Evolutionary conservation across 2,888 invertebrate genomes (phyloP), one percentile per base, ranked within the genome.

Genomic region (Chalcosyrphus nemorum): DNA sequence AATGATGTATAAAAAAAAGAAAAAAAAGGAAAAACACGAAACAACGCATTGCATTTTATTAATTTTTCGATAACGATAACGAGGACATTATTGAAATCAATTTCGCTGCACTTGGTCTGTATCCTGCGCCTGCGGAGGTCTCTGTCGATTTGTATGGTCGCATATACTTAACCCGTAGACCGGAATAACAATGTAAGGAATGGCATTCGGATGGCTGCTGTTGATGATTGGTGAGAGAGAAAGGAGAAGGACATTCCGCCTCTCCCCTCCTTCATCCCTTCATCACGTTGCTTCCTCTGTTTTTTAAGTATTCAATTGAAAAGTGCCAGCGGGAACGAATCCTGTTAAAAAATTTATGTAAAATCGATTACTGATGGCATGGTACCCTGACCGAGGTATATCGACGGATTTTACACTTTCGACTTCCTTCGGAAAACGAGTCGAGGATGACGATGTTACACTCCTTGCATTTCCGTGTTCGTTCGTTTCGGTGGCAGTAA

Each of bases 51-150:
- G 82, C 38, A 63, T 84, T 65, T 82, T 78, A 78, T 82, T 78
- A 82, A 82, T 82, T 82, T 82, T 68, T 72, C 78, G 82, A 82
- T 82, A 82, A 80, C 78, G 78, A 78, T 78, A 65, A 82, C 81
- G 82, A 82, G 77, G 61, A 82, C 78, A 78, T 82, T 82, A 82
- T 82, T 78, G 61, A 78, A 82, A 82, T 82, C 82, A 82, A 82
- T 82, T 82, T 78, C 41, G 56, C 27, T 78, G 72, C 66, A 68
- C 35, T 24, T 65, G 50, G 52, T 57, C 68, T 50, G 71, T 52
- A 47, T 19, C 47, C 47, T 17, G 13, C 27, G 19, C n/a, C 70
- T 32, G n/a, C n/a, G 45, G 35, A 21, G 63, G 61, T 70, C 41
- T 17, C 24, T 76, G 56, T 50, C 74, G 56, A 75, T 56, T 75